phyloP scores from a whole-genome alignment of 2,113 vertebrate genomes.

The Dipodomys stephensi region DNA sequence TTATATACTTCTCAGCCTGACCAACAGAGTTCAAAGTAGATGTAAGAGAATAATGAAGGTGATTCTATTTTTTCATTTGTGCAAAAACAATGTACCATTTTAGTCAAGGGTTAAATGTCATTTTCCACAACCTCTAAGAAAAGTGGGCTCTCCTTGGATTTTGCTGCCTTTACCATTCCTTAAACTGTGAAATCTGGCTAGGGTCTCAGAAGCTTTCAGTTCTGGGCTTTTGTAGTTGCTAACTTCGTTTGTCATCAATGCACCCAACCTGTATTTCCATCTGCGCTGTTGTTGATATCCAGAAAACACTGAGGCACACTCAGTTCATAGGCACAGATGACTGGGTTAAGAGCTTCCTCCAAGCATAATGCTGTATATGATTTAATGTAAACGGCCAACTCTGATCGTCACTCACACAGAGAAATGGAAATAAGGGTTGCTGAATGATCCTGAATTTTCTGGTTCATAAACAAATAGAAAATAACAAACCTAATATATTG shows the following conservation, averaged over 20 bases:
- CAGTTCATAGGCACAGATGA: slow-evolving; percentile 74
- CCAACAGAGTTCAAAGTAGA: neutral
- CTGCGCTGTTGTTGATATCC: slow-evolving; percentile 68
- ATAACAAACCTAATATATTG: slow-evolving; percentile 83
- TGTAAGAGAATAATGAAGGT: neutral
- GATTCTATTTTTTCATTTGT: slow-evolving; percentile 16
- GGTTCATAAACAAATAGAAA: slow-evolving; percentile 85
- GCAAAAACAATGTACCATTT: neutral
- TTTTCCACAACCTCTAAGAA: slow-evolving; percentile 26
- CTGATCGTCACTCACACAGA: slow-evolving; percentile 73
- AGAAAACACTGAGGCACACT: slow-evolving; percentile 70
- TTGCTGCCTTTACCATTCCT: neutral
- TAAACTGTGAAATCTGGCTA: neutral
- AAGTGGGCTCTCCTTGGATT: slow-evolving; percentile 18
- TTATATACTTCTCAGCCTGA: slow-evolving; percentile 24
- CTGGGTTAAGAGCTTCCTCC: slow-evolving; percentile 70
- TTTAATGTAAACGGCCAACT: slow-evolving; percentile 74
- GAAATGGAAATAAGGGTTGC: slow-evolving; percentile 77
- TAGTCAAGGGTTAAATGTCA: slow-evolving; percentile 27
- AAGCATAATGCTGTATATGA: slow-evolving; percentile 63
- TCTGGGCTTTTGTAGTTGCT: slow-evolving; percentile 56
- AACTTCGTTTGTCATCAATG: slow-evolving; percentile 67
- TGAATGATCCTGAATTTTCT: slow-evolving; percentile 67
- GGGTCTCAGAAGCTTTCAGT: slow-evolving; percentile 51
- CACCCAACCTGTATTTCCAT: slow-evolving; percentile 76